A percentile compares a stretch with the other conserved stretches of the same genome.
phyloP scores from a whole-genome alignment of 2,113 vertebrate species.

The Sminthopsis crassicaudata region DNA sequence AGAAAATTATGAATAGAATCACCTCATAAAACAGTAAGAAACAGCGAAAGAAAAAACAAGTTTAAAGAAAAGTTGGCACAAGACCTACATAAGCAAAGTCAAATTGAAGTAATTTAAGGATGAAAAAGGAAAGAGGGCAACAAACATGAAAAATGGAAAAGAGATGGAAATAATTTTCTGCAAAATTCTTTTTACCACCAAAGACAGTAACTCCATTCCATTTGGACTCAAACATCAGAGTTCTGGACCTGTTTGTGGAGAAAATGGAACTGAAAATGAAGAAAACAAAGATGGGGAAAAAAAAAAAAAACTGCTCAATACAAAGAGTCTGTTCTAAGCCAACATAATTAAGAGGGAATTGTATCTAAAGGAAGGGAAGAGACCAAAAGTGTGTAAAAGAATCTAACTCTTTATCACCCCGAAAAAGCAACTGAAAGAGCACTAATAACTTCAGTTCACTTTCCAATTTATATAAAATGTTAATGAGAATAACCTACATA shows the following conservation, averaged over 20 bases:
- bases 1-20: background rate
- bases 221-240: background rate
- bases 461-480: background rate
- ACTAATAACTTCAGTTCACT: background rate
- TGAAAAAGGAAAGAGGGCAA: background rate
- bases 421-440: background rate
- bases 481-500: background rate
- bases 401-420: background rate
- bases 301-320: background rate
- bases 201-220: background rate
- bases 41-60: background rate
- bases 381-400: background rate
- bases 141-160: background rate
- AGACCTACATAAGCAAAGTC: background rate
- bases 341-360: background rate
- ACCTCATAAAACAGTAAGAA: background rate
- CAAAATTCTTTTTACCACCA: background rate
- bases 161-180: background rate
- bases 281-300: background rate
- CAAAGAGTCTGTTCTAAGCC: background rate
- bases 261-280: background rate
- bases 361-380: background rate
- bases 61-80: background rate
- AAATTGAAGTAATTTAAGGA: background rate
- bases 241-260: background rate